Evolutionary conservation across 2,888 invertebrate species (phyloP).

Genomic region (Taphrorychus bicolor): DNA sequence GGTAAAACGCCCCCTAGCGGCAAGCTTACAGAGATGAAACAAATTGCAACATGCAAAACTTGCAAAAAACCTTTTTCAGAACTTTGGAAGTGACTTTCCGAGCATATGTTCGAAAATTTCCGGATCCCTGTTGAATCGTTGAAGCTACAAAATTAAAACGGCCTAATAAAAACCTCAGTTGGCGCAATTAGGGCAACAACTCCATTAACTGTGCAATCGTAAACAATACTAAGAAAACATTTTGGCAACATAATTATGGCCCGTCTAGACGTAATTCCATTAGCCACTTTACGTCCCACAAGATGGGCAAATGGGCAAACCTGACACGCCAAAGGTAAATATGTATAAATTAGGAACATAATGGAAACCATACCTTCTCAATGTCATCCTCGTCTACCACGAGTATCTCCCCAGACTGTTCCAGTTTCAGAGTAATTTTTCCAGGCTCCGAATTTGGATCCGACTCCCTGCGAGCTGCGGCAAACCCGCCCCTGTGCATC

Average conservation of each 20-base stretch:
- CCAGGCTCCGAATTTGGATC: conserved; percentile 60
- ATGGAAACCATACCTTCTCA: conserved; percentile 82
- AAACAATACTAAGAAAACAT: background rate
- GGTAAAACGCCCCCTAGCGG: too few relatives aligned
- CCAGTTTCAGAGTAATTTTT: conserved; percentile 77
- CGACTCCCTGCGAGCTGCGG: conserved; percentile 69
- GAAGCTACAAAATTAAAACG: background rate
- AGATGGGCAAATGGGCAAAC: background rate
- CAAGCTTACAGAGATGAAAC: too few relatives aligned
- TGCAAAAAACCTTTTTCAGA: background rate
- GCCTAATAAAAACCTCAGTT: background rate
- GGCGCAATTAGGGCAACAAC: background rate
- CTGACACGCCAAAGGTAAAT: background rate
- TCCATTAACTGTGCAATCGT: background rate
- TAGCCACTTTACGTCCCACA: background rate
- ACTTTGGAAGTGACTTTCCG: too few relatives aligned
- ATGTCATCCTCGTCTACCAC: conserved; percentile 95
- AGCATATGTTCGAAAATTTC: too few relatives aligned
- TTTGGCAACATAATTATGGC: background rate
- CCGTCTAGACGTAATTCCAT: background rate
- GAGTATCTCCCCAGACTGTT: conserved; percentile 82
- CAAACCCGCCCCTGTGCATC: conserved; percentile 92
- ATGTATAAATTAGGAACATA: background rate
- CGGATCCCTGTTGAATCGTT: background rate
- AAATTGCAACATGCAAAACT: too few relatives aligned